phyloP scores from a whole-genome alignment of 2,888 invertebrate genomes.

The Amblyteles armatorius region DNA sequence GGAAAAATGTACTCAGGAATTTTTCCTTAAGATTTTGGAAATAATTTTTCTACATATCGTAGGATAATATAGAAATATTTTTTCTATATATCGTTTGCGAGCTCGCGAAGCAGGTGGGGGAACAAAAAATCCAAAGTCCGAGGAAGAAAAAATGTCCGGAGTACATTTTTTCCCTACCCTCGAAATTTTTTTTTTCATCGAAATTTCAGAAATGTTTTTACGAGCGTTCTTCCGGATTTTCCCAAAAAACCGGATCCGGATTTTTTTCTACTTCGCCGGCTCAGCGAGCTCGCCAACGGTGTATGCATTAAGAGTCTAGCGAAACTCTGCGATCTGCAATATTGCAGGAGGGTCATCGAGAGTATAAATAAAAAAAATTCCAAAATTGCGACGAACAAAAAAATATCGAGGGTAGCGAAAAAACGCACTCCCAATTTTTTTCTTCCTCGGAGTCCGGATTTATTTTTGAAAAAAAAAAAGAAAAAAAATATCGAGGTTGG shows the following conservation, averaged over 20 bases:
- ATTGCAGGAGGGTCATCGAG: background rate
- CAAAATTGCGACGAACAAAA: no score
- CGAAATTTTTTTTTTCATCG: no score
- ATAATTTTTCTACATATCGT: no score
- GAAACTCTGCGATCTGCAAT: conserved; percentile 9
- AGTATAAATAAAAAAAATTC: background rate
- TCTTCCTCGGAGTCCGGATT: background rate
- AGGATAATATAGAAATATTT: no score
- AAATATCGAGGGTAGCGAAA: no score
- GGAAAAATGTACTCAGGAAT: background rate
- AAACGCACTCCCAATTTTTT: background rate
- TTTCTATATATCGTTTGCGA: background rate
- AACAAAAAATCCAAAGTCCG: background rate
- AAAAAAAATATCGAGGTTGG: background rate
- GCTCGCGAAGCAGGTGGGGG: background rate
- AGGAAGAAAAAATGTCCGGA: no score
- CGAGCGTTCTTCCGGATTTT: no score
- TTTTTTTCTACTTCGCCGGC: background rate
- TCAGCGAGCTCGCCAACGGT: background rate
- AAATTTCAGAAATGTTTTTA: no score
- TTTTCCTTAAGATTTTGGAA: no score
- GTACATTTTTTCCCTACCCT: no score
- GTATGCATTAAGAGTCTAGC: background rate
- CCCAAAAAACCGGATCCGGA: no score
- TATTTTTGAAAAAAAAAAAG: background rate